Evolutionary conservation across 35 echinoderm and acorn worm genomes (phyloP), one percentile per base, ranked within the genome.

Genomic region (Anneissia japonica): DNA sequence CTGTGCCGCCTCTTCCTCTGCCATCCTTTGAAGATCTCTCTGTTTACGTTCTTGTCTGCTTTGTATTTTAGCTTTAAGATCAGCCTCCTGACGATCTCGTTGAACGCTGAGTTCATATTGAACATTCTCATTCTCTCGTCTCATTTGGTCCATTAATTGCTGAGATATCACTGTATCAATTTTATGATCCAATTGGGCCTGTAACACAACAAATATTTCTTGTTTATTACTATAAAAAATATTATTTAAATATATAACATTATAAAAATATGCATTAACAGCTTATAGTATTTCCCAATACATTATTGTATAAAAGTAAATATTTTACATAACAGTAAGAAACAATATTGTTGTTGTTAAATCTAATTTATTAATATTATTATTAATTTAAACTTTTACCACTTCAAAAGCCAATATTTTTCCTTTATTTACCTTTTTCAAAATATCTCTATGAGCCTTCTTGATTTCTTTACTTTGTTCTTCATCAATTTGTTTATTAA

Each of bases 1-100:
- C 72, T 98, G 87, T 14, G 89, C 89, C 0, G 95, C 86, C 13
- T 76, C 95, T 79, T 98, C 91, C 51, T 98, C 91, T 29, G 95
- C 88, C 14, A 88, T 26, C 16, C 92, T 92, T 14, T 82, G 37
- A 4, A 80, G 37, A 30, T 93, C 95, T 79, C 89, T 81, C 38
- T 82, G 80, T 45, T 86, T 89, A 32, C 84, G 46, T 5, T 85
- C 75, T 38, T 89, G 85, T 0, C 95, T 82, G 11, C 88, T 83
- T 0, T 77, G 79, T 13, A 93, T 79, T 37, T 98, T 93, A 79
- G 92, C 95, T 17, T 88, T 82, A 45, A 94, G 35, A 75, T 94
- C 92, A 0, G 95, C 79, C 81, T 92, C 89, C 79, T 98, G 95
- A 32, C 89, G 76, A 5, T 94, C 91, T 30, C 46, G 87, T 79